Percentiles rank a stretch among this genome's conserved stretches.
These are phyloP conservation scores for Albula glossodonta DNA, from an alignment of 2,113 vertebrate species.

Conservation along the genomic window DNA sequence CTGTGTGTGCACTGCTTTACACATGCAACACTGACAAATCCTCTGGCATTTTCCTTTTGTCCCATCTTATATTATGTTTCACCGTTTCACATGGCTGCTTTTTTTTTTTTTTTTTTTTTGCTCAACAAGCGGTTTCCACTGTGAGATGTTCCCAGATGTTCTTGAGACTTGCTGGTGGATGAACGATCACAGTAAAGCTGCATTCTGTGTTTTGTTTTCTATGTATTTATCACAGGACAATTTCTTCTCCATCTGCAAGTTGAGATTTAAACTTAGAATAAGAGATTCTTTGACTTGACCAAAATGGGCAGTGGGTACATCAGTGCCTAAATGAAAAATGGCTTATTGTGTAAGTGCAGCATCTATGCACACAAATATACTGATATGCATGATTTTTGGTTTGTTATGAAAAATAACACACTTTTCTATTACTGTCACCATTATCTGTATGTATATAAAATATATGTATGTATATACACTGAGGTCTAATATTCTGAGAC, in stretches of 20 bases:
- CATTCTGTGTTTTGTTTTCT: background rate
- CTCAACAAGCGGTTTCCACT: background rate
- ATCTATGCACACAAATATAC: background rate
- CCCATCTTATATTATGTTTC: constrained; percentile 5
- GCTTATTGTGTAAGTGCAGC: background rate
- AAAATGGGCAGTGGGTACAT: background rate
- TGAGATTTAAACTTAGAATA: background rate
- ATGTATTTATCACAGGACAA: background rate
- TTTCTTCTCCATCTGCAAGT: no score
- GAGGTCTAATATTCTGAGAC: no score
- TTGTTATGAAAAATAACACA: background rate
- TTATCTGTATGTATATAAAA: background rate
- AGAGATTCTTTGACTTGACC: background rate
- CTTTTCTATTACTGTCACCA: background rate
- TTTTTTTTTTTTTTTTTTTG: constrained; percentile 5
- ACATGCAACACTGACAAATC: background rate
- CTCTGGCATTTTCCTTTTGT: constrained; percentile 25
- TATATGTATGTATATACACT: no score
- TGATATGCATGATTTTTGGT: background rate
- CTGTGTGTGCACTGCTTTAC: constrained; percentile 13
- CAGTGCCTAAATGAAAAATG: background rate
- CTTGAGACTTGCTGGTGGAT: background rate
- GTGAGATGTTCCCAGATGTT: background rate
- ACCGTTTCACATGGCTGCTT: background rate
- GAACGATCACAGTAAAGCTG: background rate